Percentiles rank a stretch among this genome's conserved stretches.
Conservation (phyloP, 1,140 invertebrate genomes). For the Helicoverpa armigera region DNA sequence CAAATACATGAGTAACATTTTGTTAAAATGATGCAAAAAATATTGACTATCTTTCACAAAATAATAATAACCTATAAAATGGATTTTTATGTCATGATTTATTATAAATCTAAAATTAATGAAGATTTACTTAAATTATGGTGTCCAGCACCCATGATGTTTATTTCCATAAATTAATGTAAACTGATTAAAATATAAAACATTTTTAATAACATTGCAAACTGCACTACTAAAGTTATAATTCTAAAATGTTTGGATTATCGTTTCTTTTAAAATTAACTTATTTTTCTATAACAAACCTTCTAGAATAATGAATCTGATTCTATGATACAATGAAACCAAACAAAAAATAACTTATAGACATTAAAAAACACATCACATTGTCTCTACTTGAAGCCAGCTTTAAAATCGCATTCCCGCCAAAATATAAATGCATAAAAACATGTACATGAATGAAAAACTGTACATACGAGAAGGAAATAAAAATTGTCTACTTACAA, state of each 20-base stretch:
- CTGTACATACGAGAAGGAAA: conserved; percentile 64
- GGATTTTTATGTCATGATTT: conserved; percentile 25
- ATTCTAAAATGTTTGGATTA: too few species aligned
- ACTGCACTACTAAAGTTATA: background rate
- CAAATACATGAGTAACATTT: conserved; percentile 8
- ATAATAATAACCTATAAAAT: conserved; percentile 16
- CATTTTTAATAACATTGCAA: background rate
- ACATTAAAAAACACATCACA: background rate
- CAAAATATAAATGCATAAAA: conserved; percentile 75
- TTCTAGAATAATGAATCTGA: background rate
- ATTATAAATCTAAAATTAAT: conserved; percentile 5
- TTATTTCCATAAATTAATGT: conserved; percentile 17
- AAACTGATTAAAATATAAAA: conserved; percentile 7
- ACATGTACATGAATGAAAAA: conserved; percentile 59
- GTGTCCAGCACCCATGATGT: conserved; percentile 33
- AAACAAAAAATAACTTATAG: conserved; percentile 10
- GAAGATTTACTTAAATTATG: conserved; percentile 10
- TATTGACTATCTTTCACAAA: conserved; percentile 12
- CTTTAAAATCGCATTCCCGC: conserved; percentile 69
- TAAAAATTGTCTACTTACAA: conserved; percentile 80
- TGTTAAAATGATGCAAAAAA: conserved; percentile 33
- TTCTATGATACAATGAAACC: background rate
- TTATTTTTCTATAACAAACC: too few species aligned
- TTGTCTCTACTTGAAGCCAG: conserved; percentile 20
- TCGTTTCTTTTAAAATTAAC: too few species aligned